Base-by-base conservation (phyloP, 2,888 invertebrate genomes). In the Chrysolina haemoptera region DNA sequence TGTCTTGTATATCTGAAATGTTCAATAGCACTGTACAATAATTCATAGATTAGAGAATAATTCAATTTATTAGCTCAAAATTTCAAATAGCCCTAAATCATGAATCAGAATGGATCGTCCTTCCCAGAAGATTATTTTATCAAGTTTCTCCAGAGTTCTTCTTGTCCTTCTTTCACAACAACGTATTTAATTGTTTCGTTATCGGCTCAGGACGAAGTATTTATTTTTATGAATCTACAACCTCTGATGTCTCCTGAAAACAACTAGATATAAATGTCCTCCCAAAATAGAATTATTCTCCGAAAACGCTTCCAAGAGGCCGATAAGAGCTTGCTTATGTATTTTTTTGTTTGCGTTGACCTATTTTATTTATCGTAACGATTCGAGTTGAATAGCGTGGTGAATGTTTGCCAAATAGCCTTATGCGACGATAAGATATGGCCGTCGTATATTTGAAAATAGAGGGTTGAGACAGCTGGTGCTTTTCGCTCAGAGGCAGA, bases 391-490 rank as follows among this genome's bases (percentile, higher is more conserved):
- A 75, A 77, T 73, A 69, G 77, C 75, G 75, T 75, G 77, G 71
- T 62, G 73, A 77, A 75, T 77, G 77, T 73, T 77, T 77, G 77
- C 75, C 77, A 77, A 77, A 77, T 73, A 77, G 75, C 77, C 77
- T 65, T 73, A 76, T 74, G 55, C 76, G 53, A 68, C 71, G 73
- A 75, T 75, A 73, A 75, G 77, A 71, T 75, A 75, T 73, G 70
- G 69, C 53, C 53, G 70, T 67, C 67, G 76, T 76, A 70, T 76
- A 73, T 70, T 64, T n/a, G 62, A 64, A 74, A 72, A 76, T 67
- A 63, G 43, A 50, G 63, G 62, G 62, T 35, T 14, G 20, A 9
- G 27, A 48, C 55, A 68, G 68, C 63, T 62, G 63, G 62, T 40
- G 53, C 68, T 72, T 70, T 70, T 43, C 64, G 46, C 43, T 50